Percentiles rank a stretch among this genome's conserved stretches.
Conservation (phyloP, 2,888 invertebrate species). For the Sinotaia quadrata region DNA sequence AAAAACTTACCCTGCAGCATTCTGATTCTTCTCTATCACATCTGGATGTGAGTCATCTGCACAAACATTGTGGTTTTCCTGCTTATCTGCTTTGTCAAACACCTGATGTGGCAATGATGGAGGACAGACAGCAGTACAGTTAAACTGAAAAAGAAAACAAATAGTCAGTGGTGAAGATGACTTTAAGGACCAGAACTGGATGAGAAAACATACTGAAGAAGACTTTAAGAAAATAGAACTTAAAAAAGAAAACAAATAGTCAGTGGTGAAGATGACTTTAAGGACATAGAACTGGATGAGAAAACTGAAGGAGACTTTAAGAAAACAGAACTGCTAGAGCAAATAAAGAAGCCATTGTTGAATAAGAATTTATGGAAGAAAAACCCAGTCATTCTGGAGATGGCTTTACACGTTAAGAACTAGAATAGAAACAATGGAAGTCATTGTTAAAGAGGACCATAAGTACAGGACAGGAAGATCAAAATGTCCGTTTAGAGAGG, state of each 20-base stretch:
- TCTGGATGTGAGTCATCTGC: constrained; percentile 55
- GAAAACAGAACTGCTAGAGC: constrained; percentile 77
- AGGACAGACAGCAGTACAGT: constrained; percentile 89
- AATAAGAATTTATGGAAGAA: too few relatives aligned
- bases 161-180: neutral
- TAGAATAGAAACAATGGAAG: too few relatives aligned
- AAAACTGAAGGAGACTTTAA: too few relatives aligned
- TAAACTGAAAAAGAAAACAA: constrained; percentile 76
- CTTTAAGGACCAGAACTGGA: too few relatives aligned
- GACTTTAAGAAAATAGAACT: too few relatives aligned
- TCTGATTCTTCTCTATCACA: constrained; percentile 34
- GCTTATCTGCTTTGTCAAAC: constrained; percentile 38
- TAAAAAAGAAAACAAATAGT: constrained; percentile 36
- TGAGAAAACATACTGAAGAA: too few relatives aligned
- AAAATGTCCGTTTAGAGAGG: too few relatives aligned
- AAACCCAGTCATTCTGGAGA: too few relatives aligned
- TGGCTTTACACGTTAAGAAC: too few relatives aligned
- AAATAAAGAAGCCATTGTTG: neutral
- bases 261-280: neutral
- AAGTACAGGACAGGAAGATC: too few relatives aligned
- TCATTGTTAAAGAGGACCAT: too few relatives aligned
- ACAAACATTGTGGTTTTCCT: constrained; percentile 55
- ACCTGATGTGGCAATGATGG: constrained; percentile 79
- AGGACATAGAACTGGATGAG: too few relatives aligned
- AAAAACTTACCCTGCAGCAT: constrained; percentile 44